A percentile compares a stretch with the other conserved stretches of the same genome.
phyloP scores from a whole-genome alignment of 1,140 invertebrate species.

The Odontomachus brunneus region DNA sequence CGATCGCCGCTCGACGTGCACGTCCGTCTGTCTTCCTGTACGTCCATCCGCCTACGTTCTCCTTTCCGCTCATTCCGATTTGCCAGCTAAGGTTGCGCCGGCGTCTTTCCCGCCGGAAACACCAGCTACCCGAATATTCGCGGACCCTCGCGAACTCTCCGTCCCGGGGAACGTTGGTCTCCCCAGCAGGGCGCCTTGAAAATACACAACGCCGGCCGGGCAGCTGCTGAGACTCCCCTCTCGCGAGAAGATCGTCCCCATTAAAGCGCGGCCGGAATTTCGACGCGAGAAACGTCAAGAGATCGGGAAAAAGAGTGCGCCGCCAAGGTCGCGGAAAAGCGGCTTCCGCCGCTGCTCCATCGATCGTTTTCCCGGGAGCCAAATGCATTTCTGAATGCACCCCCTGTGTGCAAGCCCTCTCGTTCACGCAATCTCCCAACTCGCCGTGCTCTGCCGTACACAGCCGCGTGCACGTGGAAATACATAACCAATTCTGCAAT shows the following conservation, averaged over 20 bases:
- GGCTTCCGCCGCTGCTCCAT: slow-evolving; percentile 24
- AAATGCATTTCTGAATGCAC: slow-evolving; percentile 56
- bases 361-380: slow-evolving; percentile 56
- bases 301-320: background rate
- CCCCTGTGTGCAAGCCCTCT: slow-evolving; percentile 27
- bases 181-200: no score
- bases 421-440: slow-evolving; percentile 46
- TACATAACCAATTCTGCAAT: slow-evolving; percentile 56
- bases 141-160: no score
- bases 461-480: slow-evolving; percentile 20
- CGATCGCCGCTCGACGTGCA: slow-evolving; percentile 1
- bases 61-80: no score
- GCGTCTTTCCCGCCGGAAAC: no score
- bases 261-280: no score
- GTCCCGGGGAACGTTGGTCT: no score
- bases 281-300: background rate
- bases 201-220: no score
- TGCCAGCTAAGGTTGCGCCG: no score
- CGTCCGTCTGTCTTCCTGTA: background rate
- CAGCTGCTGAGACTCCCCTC: no score
- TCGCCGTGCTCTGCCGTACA: background rate
- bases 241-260: no score
- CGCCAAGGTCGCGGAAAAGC: slow-evolving; percentile 23
- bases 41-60: background rate
- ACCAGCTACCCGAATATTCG: no score